Evolutionary conservation across 2,113 vertebrate genomes (phyloP).

Genomic region (Corydoras maculifer): DNA sequence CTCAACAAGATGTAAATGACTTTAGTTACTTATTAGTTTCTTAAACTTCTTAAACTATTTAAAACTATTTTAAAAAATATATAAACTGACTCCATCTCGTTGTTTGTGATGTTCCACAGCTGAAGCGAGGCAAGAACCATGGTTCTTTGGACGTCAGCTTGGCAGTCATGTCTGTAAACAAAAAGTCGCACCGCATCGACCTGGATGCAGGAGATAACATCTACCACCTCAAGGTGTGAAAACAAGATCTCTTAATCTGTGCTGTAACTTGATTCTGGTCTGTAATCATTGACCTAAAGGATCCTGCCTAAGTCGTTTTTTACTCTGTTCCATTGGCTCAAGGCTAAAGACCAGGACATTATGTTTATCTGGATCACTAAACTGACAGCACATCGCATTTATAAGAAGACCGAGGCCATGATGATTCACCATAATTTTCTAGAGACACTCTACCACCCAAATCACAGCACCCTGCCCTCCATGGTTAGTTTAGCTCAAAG

Average conservation of each 20-base stretch:
- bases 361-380: constrained; percentile 86
- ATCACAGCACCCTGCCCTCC: constrained; percentile 42
- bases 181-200: constrained; percentile 83
- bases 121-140: constrained; percentile 79
- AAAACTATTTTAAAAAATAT: too few relatives aligned
- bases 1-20: constrained; percentile 79
- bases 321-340: accelerated
- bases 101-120: constrained; percentile 53
- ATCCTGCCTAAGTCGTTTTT: background rate
- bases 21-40: too few relatives aligned
- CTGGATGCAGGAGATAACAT: constrained; percentile 86
- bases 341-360: constrained; percentile 82
- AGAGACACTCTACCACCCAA: constrained; percentile 52
- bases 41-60: too few relatives aligned
- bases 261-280: background rate
- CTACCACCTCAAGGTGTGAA: constrained; percentile 84
- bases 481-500: constrained; percentile 48
- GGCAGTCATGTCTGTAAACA: constrained; percentile 89
- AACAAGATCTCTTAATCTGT: background rate
- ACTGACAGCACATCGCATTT: constrained; percentile 77
- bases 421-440: constrained; percentile 61
- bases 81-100: background rate
- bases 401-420: constrained; percentile 64
- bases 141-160: constrained; percentile 81
- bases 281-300: background rate